phyloP scores from a whole-genome alignment of 1,140 invertebrate species.

The Bicyclus anynana region DNA sequence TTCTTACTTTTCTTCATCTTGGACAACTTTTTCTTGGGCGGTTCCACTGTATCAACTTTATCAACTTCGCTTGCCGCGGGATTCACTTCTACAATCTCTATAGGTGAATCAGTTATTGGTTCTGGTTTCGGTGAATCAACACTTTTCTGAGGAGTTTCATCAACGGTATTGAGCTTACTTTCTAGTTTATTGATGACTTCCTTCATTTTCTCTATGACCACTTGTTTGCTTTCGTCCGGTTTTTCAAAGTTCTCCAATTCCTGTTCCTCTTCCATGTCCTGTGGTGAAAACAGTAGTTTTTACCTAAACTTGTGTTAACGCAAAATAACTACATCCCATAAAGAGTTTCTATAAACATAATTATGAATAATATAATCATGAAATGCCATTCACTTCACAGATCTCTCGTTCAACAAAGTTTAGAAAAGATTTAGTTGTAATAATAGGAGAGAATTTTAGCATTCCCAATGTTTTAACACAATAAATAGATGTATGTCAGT shows the following conservation, averaged over 20 bases:
- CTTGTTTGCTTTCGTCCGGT: conserved; percentile 45
- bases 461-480: too few species aligned
- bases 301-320: too few species aligned
- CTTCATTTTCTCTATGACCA: conserved; percentile 61
- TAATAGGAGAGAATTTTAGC: too few species aligned
- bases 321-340: too few species aligned
- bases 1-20: conserved; percentile 58
- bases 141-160: conserved; percentile 9
- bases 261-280: conserved; percentile 42
- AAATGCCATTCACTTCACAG: too few species aligned
- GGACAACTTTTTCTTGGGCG: conserved; percentile 32
- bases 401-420: too few species aligned
- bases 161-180: conserved; percentile 40
- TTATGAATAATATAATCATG: too few species aligned
- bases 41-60: conserved; percentile 10
- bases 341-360: too few species aligned
- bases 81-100: conserved; percentile 15
- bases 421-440: too few species aligned
- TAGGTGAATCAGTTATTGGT: neutral
- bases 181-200: conserved; percentile 62
- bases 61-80: conserved; percentile 7
- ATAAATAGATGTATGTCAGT: too few species aligned
- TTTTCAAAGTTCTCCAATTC: conserved; percentile 58
- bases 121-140: conserved; percentile 33
- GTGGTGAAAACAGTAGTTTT: too few species aligned